Evolutionary conservation across 2,888 invertebrate genomes (phyloP).

Genomic region (Zygogramma bicolorata): DNA sequence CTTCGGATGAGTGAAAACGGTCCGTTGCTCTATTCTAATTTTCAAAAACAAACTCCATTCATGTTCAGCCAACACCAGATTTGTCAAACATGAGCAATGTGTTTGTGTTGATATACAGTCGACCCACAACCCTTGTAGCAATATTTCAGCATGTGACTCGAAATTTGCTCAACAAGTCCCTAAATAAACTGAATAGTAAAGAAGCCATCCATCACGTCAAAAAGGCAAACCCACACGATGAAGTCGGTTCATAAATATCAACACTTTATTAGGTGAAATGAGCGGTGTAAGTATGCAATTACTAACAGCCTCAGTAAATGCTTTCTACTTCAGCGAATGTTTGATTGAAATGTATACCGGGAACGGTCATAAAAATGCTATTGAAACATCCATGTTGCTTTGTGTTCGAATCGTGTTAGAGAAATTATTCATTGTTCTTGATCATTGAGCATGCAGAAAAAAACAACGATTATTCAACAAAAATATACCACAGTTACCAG

Average conservation of each 20-base stretch:
- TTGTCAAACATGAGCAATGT: background rate
- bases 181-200: slow-evolving; percentile 16
- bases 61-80: background rate
- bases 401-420: background rate
- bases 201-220: slow-evolving; percentile 27
- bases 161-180: background rate
- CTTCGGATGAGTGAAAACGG: too few relatives aligned
- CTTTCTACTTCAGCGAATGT: background rate
- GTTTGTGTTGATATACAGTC: background rate
- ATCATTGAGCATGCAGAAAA: too few relatives aligned
- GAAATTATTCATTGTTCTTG: too few relatives aligned
- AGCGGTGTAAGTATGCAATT: slow-evolving; percentile 29
- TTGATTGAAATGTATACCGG: background rate
- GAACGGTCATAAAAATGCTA: background rate
- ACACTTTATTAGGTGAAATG: slow-evolving; percentile 31
- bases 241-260: slow-evolving; percentile 32
- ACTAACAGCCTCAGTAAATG: slow-evolving; percentile 6
- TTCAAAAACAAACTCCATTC: background rate
- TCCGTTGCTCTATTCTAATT: background rate
- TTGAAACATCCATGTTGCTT: background rate
- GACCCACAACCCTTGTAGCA: background rate
- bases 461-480: too few relatives aligned
- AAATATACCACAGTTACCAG: too few relatives aligned
- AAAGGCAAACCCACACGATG: slow-evolving; percentile 30
- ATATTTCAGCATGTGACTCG: background rate